A percentile compares a stretch with the other conserved stretches of the same genome.
Conservation (phyloP, 2,797 vertebrate species). For the Sebastes paucispinis region DNA sequence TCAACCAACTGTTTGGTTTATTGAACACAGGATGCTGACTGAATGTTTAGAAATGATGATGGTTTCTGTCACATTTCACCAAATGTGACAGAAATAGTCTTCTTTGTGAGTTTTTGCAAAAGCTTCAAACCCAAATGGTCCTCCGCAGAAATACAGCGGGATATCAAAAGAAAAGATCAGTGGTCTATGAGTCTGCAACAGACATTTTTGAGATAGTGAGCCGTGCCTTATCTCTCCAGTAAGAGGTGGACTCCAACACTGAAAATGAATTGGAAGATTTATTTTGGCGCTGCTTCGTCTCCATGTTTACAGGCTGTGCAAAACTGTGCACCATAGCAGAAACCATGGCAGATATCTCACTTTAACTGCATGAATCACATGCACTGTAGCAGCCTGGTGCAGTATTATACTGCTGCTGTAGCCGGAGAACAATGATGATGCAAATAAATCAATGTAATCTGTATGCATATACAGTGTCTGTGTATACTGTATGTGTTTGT, state of each 20-base stretch:
- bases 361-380: slow-evolving; percentile 6
- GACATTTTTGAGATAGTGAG: slow-evolving; percentile 19
- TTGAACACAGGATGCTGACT: slow-evolving; percentile 1
- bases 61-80: not conserved
- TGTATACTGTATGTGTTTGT: not conserved
- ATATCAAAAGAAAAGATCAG: slow-evolving; percentile 14
- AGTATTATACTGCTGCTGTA: not conserved
- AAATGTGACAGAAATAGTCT: not conserved
- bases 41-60: not conserved
- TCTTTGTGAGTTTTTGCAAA: not conserved
- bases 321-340: not conserved
- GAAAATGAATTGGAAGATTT: slow-evolving; percentile 36
- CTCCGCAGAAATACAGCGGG: not conserved
- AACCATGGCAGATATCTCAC: slow-evolving; percentile 1
- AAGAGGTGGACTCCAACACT: slow-evolving; percentile 26
- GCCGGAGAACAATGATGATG: not conserved
- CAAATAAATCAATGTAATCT: not conserved
- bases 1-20: slow-evolving; percentile 10
- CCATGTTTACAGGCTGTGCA: slow-evolving; percentile 13
- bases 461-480: not conserved
- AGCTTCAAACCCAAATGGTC: not conserved
- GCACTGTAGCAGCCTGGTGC: not conserved
- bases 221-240: slow-evolving; percentile 13
- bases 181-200: slow-evolving; percentile 8
- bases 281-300: slow-evolving; percentile 32